These are phyloP conservation scores for Rhipidura dahli DNA, from an alignment of 2,113 vertebrate species.

Conservation along the genomic window DNA sequence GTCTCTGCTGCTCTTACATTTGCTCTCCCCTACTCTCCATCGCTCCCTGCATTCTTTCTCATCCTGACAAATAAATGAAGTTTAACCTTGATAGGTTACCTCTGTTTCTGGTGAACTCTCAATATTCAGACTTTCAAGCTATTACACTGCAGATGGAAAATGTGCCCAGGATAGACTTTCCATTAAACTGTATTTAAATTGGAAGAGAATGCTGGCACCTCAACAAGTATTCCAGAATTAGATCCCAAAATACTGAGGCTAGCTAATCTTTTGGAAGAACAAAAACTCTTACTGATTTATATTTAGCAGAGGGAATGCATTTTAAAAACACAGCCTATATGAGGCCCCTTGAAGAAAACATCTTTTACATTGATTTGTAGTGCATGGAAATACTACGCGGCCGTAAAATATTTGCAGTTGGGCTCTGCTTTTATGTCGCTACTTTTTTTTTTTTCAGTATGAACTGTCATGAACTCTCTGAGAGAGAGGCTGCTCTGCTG, in stretches of 20 bases:
- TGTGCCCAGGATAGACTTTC: constrained; percentile 64
- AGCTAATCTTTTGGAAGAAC: constrained; percentile 69
- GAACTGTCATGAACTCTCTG: constrained; percentile 27
- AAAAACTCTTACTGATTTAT: constrained; percentile 71
- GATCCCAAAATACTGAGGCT: constrained; percentile 66
- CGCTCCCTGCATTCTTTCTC: neutral
- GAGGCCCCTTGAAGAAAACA: constrained; percentile 68
- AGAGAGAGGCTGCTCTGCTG: neutral
- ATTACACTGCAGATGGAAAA: constrained; percentile 58
- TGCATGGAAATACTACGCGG: constrained; percentile 23
- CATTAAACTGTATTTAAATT: constrained; percentile 71
- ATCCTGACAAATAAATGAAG: neutral
- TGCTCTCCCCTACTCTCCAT: neutral
- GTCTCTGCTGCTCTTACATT: neutral
- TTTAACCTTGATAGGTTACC: constrained; percentile 26
- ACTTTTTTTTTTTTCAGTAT: neutral
- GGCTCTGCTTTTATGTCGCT: constrained; percentile 40
- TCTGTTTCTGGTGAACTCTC: constrained; percentile 33
- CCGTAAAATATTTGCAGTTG: constrained; percentile 44
- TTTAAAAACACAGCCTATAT: constrained; percentile 55
- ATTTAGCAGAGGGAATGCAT: constrained; percentile 65
- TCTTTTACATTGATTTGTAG: constrained; percentile 64
- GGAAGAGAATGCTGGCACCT: constrained; percentile 68
- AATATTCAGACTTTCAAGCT: constrained; percentile 18
- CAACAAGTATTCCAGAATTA: constrained; percentile 70